Evolutionary conservation across 2,888 invertebrate genomes (phyloP), one percentile per base, ranked within the genome.

Genomic region (Nephrocerus scutellatus): DNA sequence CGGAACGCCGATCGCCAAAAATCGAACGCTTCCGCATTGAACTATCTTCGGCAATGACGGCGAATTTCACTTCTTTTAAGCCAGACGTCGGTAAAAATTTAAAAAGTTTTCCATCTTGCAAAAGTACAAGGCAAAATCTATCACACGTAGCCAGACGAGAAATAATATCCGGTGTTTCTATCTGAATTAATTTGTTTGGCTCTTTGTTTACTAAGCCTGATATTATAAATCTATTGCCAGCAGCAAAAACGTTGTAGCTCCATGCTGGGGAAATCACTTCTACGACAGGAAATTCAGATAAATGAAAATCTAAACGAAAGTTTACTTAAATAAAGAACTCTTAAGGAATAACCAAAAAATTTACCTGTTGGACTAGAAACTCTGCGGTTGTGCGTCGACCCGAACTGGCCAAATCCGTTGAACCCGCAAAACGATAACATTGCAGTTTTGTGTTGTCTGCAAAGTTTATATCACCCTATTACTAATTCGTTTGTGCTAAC

Each of bases 351-450:
- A 32, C 32, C 39, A 28, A 15, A 8, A 30, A 16, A 30, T 15
- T 15, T 12, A 47, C 47, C 46, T 44, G 46, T 42, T 32, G 40
- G 15, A 35, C 15, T 34, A 6, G 28, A 13, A 22, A 36, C 31
- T 35, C 41, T 50, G 23, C 44, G 47, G 41, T 48, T 44, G 41
- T 50, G 50, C 48, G 44, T 39, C 30, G 30, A 31, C 14, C 49
- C 56, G 46, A 64, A 62, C 40, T 67, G 67, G 10, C 55, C 55
- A 49, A 67, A 66, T 37, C 59, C 64, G 56, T 67, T 67, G 49
- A 63, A 67, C 31, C 67, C 67, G 52, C 59, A 55, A 49, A 56
- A 54, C 48, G 41, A 36, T 39, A 36, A 25, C 38, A 35, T 44
- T 36, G 14, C 16, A n/a, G n/a, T n/a, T n/a, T n/a, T n/a, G n/a